phyloP scores from a whole-genome alignment of 2,888 invertebrate genomes.

The Pycnomerus fuliginosus region DNA sequence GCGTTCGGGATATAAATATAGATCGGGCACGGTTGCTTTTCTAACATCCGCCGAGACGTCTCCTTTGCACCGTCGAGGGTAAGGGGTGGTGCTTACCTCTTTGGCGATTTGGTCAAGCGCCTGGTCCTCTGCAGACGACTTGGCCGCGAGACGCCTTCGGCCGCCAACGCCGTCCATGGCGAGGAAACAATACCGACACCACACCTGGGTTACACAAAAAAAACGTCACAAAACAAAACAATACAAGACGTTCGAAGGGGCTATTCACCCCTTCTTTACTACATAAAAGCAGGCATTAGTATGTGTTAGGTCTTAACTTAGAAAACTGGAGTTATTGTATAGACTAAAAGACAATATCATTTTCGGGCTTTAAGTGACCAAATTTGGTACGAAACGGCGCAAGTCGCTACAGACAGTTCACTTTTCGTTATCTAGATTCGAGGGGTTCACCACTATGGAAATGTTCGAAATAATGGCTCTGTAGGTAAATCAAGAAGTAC shows the following conservation, averaged over 20 bases:
- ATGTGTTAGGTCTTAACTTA: too few species aligned
- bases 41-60: slow-evolving; percentile 27
- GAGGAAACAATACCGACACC: slow-evolving; percentile 28
- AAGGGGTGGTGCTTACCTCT: slow-evolving; percentile 92
- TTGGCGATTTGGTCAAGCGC: slow-evolving; percentile 95
- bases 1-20: slow-evolving; percentile 25
- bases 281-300: neutral
- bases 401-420: too few species aligned
- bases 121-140: slow-evolving; percentile 95
- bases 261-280: too few species aligned
- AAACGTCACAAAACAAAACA: slow-evolving; percentile 15
- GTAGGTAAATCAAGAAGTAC: too few species aligned
- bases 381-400: too few species aligned
- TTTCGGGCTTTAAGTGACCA: too few species aligned
- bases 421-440: too few species aligned
- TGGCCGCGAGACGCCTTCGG: slow-evolving; percentile 77
- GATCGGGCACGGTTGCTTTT: slow-evolving; percentile 26
- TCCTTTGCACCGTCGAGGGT: slow-evolving; percentile 22
- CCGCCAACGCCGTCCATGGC: slow-evolving; percentile 56
- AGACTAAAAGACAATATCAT: too few species aligned
- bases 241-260: slow-evolving; percentile 7
- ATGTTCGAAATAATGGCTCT: too few species aligned
- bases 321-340: too few species aligned
- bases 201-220: slow-evolving; percentile 24
- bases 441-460: too few species aligned